phyloP scores from a whole-genome alignment of 1,140 invertebrate genomes.

The Procambarus virginalis region DNA sequence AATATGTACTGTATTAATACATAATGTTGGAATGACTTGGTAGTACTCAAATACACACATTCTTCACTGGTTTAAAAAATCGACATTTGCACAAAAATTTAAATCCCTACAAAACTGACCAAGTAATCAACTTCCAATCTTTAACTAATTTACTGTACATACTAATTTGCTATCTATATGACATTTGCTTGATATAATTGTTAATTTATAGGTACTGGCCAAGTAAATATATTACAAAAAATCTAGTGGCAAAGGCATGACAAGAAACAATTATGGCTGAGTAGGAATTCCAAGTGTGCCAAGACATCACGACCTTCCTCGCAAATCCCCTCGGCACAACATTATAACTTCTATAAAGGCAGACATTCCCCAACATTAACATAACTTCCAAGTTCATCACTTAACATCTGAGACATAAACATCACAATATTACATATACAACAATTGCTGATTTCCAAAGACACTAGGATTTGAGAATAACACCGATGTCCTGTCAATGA shows the following conservation, averaged over 20 bases:
- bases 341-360: slow-evolving; percentile 40
- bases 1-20: not conserved
- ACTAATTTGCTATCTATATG: not conserved
- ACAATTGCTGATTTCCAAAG: slow-evolving; percentile 62
- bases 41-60: not conserved
- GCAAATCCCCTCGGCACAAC: slow-evolving; percentile 18
- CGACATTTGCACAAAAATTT: slow-evolving; percentile 3
- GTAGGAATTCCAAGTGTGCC: slow-evolving; percentile 13
- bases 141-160: not conserved
- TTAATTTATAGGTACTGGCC: slow-evolving; percentile 9
- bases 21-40: slow-evolving; percentile 12
- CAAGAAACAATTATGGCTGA: slow-evolving; percentile 21
- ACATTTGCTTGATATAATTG: not conserved
- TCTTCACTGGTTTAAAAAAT: slow-evolving; percentile 1
- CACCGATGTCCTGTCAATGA: slow-evolving; percentile 31
- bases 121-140: slow-evolving; percentile 13
- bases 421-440: slow-evolving; percentile 61
- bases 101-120: slow-evolving; percentile 9
- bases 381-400: slow-evolving; percentile 45
- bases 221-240: slow-evolving; percentile 5
- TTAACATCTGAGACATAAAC: slow-evolving; percentile 52
- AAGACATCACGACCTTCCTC: slow-evolving; percentile 13
- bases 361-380: slow-evolving; percentile 46
- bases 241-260: slow-evolving; percentile 27
- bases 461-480: slow-evolving; percentile 60